phyloP scores from a whole-genome alignment of 2,113 vertebrate species.

The Ranitomeya imitator region DNA sequence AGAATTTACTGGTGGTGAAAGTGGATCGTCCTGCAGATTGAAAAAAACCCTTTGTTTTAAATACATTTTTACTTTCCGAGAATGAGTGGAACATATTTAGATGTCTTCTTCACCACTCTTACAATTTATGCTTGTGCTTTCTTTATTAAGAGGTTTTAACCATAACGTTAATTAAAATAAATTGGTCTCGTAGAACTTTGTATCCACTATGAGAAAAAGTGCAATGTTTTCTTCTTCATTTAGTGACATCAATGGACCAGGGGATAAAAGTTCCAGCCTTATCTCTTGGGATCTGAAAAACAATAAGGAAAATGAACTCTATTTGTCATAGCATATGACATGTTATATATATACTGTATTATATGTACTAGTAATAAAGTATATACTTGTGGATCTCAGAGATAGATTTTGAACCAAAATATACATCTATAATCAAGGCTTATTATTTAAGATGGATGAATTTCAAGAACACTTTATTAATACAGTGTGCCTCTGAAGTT shows the following conservation, averaged over 20 bases:
- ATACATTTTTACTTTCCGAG: too few species aligned
- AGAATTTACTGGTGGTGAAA: neutral
- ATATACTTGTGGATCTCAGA: too few species aligned
- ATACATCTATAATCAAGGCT: too few species aligned
- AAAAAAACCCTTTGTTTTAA: too few species aligned
- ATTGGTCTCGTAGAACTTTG: neutral
- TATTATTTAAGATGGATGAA: too few species aligned
- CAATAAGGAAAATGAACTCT: slow-evolving; percentile 30
- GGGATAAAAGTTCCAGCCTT: slow-evolving; percentile 62
- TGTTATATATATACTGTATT: neutral
- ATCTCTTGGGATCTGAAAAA: slow-evolving; percentile 64
- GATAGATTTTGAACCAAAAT: too few species aligned
- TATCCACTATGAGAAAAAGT: neutral
- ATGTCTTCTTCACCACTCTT: too few species aligned
- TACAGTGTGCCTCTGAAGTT: too few species aligned
- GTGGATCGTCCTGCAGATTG: neutral
- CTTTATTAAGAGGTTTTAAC: neutral
- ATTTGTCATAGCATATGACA: neutral
- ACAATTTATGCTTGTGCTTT: neutral
- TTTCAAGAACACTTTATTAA: too few species aligned
- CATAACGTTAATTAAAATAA: neutral
- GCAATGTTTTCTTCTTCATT: neutral
- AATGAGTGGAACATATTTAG: too few species aligned
- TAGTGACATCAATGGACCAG: slow-evolving; percentile 61
- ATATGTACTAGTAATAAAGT: too few species aligned